Evolutionary conservation across 30 jellyfish, hydroid and myxozoan genomes (phyloP).

Genomic region (Catostylus mosaicus): DNA sequence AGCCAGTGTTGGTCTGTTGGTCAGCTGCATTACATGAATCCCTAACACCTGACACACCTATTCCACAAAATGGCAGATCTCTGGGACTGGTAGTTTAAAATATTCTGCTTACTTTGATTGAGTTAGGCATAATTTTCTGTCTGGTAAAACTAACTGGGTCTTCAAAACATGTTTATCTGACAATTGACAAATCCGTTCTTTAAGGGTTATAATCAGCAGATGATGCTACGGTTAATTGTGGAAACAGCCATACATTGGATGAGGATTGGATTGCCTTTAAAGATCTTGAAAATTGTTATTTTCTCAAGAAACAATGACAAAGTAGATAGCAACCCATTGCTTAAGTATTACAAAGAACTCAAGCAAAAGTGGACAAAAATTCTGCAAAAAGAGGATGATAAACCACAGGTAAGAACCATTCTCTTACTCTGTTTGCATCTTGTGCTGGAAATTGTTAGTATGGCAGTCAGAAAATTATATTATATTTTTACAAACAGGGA

Average conservation of each 20-base stretch:
- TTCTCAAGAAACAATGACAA: conserved; percentile 24
- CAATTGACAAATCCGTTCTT: too few relatives aligned
- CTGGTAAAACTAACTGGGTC: too few relatives aligned
- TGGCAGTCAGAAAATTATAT: not conserved
- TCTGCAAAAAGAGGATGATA: conserved; percentile 22
- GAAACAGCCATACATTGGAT: conserved; percentile 87
- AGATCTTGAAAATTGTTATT: conserved; percentile 61
- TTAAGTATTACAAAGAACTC: conserved; percentile 28
- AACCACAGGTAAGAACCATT: conserved; percentile 3
- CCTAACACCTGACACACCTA: too few relatives aligned
- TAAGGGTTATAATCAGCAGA: conserved; percentile 60
- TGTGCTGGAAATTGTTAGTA: not conserved
- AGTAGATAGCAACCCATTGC: conserved; percentile 36
- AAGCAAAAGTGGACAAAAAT: conserved; percentile 29
- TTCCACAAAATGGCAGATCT: too few relatives aligned
- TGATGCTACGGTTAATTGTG: conserved; percentile 70
- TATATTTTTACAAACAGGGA: too few relatives aligned
- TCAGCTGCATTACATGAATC: too few relatives aligned
- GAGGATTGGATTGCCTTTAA: conserved; percentile 76
- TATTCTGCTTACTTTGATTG: too few relatives aligned
- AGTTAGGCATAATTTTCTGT: too few relatives aligned
- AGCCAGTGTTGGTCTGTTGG: too few relatives aligned
- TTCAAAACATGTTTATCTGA: too few relatives aligned
- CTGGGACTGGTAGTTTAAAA: not conserved
- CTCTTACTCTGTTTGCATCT: not conserved